Percentiles rank a stretch among this genome's conserved stretches.
Evolutionary conservation across 2,888 invertebrate species (phyloP).

Genomic region (Autographa gamma): DNA sequence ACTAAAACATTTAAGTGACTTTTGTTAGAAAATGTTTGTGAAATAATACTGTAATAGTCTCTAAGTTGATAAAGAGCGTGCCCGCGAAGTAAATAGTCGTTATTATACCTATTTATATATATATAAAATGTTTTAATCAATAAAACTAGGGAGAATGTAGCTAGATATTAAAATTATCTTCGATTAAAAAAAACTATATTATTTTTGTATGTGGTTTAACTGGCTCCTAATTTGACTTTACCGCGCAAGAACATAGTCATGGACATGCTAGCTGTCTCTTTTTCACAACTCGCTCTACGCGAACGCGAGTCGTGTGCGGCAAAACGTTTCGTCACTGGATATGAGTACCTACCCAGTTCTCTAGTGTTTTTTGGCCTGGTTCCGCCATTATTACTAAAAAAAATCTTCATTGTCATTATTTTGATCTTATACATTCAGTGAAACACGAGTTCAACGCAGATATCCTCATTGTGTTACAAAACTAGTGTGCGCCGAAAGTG

Average conservation of each 20-base stretch:
- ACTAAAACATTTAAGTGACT: not conserved
- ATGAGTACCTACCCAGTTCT: slow-evolving; percentile 75
- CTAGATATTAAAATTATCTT: not conserved
- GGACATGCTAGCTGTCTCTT: slow-evolving; percentile 74
- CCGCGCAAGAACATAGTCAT: slow-evolving; percentile 84
- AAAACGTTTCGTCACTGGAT: slow-evolving; percentile 83
- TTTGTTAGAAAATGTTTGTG: not conserved
- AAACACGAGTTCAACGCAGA: slow-evolving; percentile 28
- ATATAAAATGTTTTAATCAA: not conserved
- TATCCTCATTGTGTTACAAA: slow-evolving; percentile 23
- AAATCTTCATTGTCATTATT: slow-evolving; percentile 73
- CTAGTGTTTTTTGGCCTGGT: slow-evolving; percentile 82
- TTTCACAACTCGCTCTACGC: slow-evolving; percentile 69
- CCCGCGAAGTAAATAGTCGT: slow-evolving; percentile 59
- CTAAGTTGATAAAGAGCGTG: slow-evolving; percentile 60
- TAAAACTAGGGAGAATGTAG: not conserved
- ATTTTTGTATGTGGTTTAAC: slow-evolving; percentile 26
- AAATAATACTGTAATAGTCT: slow-evolving; percentile 2
- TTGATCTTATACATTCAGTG: slow-evolving; percentile 45
- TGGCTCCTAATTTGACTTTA: slow-evolving; percentile 81
- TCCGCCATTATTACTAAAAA: slow-evolving; percentile 85
- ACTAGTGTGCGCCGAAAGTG: slow-evolving; percentile 65
- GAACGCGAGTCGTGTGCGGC: slow-evolving; percentile 72
- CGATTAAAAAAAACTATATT: not conserved
- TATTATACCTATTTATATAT: slow-evolving; percentile 37